A percentile compares a stretch with the other conserved stretches of the same genome.
phyloP scores from a whole-genome alignment of 2,113 vertebrate species.

The Rhagologus leucostigma region DNA sequence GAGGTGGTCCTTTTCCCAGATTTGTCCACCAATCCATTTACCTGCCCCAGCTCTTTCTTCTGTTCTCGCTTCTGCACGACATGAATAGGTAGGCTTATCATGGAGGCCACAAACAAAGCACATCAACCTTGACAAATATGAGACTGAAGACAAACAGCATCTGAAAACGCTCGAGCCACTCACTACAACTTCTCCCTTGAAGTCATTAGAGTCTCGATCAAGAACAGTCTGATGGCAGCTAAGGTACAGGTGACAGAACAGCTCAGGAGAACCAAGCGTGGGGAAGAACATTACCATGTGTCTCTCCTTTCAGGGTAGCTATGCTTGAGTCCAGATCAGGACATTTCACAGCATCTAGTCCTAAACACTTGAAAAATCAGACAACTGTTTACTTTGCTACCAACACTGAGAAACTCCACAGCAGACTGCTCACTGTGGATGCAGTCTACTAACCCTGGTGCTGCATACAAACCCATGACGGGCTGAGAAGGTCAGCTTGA shows the following conservation, averaged over 20 bases:
- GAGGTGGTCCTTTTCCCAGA: slow-evolving; percentile 84
- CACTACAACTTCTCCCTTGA: neutral
- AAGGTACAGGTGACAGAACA: neutral
- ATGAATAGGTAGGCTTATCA: slow-evolving; percentile 55
- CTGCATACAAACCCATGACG: neutral
- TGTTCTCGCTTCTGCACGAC: slow-evolving; percentile 88
- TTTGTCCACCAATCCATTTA: slow-evolving; percentile 91
- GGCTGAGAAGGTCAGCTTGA: neutral
- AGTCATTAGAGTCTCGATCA: neutral
- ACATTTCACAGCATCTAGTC: neutral
- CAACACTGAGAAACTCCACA: neutral
- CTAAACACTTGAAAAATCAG: neutral
- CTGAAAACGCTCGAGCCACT: slow-evolving; percentile 21
- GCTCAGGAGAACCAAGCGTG: neutral
- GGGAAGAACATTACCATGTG: neutral
- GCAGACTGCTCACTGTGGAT: neutral
- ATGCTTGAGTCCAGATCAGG: neutral
- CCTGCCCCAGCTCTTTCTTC: slow-evolving; percentile 89
- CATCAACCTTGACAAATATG: slow-evolving; percentile 60
- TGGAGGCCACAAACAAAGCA: slow-evolving; percentile 58
- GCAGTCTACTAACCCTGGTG: neutral
- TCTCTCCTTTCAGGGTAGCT: neutral
- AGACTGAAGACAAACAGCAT: slow-evolving; percentile 40
- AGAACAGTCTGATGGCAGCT: neutral
- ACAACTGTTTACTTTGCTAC: neutral